A percentile compares a stretch with the other conserved stretches of the same genome.
Evolutionary conservation across 1,140 invertebrate species (phyloP).

Genomic region (Bombus haemorrhoidalis): DNA sequence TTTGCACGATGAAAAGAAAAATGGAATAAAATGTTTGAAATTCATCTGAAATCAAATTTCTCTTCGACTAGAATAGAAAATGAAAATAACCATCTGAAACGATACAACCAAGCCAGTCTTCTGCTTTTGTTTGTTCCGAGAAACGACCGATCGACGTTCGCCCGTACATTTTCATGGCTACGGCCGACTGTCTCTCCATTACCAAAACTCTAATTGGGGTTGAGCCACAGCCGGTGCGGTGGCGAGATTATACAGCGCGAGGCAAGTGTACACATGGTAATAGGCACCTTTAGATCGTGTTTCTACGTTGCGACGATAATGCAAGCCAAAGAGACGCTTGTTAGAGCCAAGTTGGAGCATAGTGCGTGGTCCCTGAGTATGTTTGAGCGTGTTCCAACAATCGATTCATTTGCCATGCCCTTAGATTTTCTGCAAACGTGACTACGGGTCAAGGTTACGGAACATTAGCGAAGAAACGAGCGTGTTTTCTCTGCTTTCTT

Average conservation of each 20-base stretch:
- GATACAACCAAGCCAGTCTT: neutral
- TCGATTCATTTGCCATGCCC: conserved; percentile 25
- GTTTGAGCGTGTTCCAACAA: conserved; percentile 16
- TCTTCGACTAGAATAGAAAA: no score
- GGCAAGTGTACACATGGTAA: conserved; percentile 45
- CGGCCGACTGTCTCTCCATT: conserved; percentile 30
- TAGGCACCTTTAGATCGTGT: conserved; percentile 45
- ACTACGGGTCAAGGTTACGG: neutral
- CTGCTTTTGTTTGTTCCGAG: neutral
- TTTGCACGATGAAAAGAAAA: no score
- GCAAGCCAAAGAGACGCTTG: conserved; percentile 45
- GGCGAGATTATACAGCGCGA: conserved; percentile 38
- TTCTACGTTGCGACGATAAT: conserved; percentile 44
- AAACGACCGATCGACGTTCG: neutral
- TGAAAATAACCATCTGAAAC: neutral
- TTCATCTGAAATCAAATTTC: no score
- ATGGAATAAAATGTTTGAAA: no score
- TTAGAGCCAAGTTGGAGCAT: conserved; percentile 23
- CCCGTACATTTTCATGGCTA: neutral
- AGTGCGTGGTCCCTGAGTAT: conserved; percentile 23
- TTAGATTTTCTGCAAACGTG: conserved; percentile 4
- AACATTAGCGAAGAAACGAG: neutral
- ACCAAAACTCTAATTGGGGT: conserved; percentile 49
- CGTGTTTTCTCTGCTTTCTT: neutral
- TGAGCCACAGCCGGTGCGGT: conserved; percentile 35